These are phyloP conservation scores for Leguminivora glycinivorella DNA, from an alignment of 1,140 invertebrate genomes.

Conservation along the genomic window DNA sequence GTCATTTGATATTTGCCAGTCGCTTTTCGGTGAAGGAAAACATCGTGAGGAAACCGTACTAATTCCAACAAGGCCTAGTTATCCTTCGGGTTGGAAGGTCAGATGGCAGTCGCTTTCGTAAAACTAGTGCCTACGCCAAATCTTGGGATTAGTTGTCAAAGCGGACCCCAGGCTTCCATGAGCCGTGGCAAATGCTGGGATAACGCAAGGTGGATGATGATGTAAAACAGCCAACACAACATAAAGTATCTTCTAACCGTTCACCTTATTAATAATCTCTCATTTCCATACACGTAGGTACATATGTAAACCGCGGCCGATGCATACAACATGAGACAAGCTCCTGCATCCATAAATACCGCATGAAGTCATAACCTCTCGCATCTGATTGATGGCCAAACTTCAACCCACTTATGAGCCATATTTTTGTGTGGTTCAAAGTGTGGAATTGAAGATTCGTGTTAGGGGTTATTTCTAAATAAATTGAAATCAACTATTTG, in stretches of 20 bases:
- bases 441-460: not conserved
- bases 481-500: no score
- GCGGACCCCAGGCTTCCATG: no score
- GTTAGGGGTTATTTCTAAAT: not conserved
- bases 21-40: no score
- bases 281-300: slow-evolving; percentile 9
- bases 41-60: no score
- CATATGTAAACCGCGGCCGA: not conserved
- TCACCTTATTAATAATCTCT: not conserved
- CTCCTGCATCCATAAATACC: slow-evolving; percentile 11
- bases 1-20: no score
- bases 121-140: no score
- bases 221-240: not conserved
- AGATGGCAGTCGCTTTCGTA: no score
- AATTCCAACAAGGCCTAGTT: no score
- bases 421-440: not conserved
- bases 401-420: not conserved
- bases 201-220: no score
- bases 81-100: no score
- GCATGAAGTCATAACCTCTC: slow-evolving; percentile 7
- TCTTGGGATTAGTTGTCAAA: no score
- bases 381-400: slow-evolving; percentile 5
- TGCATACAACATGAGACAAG: slow-evolving; percentile 14
- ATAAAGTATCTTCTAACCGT: not conserved
- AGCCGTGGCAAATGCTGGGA: no score